Percentiles rank a stretch among this genome's conserved stretches.
These are phyloP conservation scores for Synergus japonicus DNA, from an alignment of 2,888 invertebrate genomes.

Conservation along the genomic window DNA sequence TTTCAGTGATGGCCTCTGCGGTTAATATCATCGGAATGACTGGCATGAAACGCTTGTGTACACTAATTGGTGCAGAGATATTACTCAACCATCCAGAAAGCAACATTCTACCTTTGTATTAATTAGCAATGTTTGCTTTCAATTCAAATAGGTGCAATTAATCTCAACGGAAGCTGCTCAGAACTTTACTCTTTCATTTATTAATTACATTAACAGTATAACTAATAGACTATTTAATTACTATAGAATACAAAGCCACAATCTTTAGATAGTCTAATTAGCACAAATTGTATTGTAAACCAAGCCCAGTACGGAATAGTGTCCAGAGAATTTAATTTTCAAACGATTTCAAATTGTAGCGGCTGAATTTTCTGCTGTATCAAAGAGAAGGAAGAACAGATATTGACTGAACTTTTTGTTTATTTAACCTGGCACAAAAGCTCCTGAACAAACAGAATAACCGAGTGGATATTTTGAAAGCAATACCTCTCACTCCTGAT, in stretches of 20 bases:
- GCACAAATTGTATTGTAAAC: no score
- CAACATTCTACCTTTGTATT: constrained; percentile 34
- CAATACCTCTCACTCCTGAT: no score
- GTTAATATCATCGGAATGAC: constrained; percentile 33
- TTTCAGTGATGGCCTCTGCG: constrained; percentile 12
- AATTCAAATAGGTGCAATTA: background rate
- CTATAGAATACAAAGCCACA: no score
- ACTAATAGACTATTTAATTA: no score
- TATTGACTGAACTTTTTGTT: no score
- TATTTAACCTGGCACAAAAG: no score
- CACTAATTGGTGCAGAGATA: constrained; percentile 17
- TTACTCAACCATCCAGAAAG: constrained; percentile 23
- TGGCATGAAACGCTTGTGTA: constrained; percentile 35
- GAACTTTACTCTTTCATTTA: constrained; percentile 6
- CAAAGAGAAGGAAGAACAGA: no score
- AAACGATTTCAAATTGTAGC: no score
- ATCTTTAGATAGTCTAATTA: no score
- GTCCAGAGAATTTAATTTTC: no score
- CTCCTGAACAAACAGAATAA: constrained; percentile 10
- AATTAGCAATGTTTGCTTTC: constrained; percentile 14
- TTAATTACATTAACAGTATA: background rate
- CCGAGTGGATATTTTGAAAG: constrained; percentile 47
- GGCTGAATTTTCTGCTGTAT: no score
- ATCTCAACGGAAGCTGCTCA: background rate
- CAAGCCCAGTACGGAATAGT: no score